phyloP scores from a whole-genome alignment of 2,797 vertebrate genomes.

The Bradypodion pumilum region DNA sequence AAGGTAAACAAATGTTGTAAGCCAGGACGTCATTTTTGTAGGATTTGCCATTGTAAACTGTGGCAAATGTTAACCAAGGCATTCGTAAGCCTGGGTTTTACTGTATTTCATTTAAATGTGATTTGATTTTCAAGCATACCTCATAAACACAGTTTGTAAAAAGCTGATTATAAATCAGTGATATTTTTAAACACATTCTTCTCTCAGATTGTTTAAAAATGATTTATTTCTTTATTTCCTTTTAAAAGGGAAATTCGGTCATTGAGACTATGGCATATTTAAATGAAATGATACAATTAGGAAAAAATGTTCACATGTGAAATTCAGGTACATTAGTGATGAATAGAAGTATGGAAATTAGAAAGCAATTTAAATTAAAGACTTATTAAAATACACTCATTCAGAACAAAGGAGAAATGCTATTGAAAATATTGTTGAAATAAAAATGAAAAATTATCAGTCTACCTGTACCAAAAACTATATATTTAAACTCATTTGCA shows the following conservation, averaged over 20 bases:
- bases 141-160: conserved; percentile 38
- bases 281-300: conserved; percentile 24
- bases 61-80: too few relatives aligned
- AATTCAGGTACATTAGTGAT: conserved; percentile 2
- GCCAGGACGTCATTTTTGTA: too few relatives aligned
- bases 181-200: conserved; percentile 44
- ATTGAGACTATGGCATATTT: conserved; percentile 17
- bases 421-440: conserved; percentile 12
- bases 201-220: conserved; percentile 36
- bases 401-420: conserved; percentile 14
- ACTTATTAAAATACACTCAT: not conserved
- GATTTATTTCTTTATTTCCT: not conserved
- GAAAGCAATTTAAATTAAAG: not conserved
- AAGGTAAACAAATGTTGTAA: too few relatives aligned
- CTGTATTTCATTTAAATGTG: too few relatives aligned
- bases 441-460: not conserved
- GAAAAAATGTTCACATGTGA: conserved; percentile 3
- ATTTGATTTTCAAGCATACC: conserved; percentile 15
- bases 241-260: conserved; percentile 27
- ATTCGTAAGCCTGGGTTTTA: too few relatives aligned
- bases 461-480: not conserved
- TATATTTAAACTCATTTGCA: conserved; percentile 14
- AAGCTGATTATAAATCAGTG: conserved; percentile 47
- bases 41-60: too few relatives aligned
- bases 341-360: not conserved